phyloP scores from a whole-genome alignment of 2,888 invertebrate species.

The Apeira syringaria region DNA sequence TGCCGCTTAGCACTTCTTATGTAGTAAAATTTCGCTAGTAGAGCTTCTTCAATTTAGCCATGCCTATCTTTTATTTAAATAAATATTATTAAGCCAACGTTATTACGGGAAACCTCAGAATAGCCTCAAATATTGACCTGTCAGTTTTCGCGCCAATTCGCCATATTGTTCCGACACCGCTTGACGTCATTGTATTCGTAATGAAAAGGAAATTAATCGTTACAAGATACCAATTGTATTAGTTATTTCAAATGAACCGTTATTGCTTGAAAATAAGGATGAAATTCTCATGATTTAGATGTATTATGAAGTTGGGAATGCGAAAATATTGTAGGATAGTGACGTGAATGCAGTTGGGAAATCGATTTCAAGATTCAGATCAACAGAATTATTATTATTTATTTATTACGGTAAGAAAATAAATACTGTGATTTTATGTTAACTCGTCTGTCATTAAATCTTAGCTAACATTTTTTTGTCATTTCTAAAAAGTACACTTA shows the following conservation, averaged over 20 bases:
- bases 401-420: too few species aligned
- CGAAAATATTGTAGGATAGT: conserved; percentile 50
- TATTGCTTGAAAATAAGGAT: conserved; percentile 27
- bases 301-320: conserved; percentile 23
- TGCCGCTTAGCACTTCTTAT: too few species aligned
- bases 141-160: conserved; percentile 66
- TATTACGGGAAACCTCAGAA: neutral
- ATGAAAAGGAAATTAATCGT: conserved; percentile 78
- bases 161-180: conserved; percentile 66
- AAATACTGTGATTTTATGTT: too few species aligned
- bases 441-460: too few species aligned
- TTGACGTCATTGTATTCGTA: conserved; percentile 69
- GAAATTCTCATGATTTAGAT: conserved; percentile 27
- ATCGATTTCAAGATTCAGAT: conserved; percentile 41
- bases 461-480: too few species aligned
- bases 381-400: neutral
- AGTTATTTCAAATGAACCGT: conserved; percentile 24
- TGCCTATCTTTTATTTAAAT: too few species aligned
- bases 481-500: too few species aligned
- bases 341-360: conserved; percentile 44
- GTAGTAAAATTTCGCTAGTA: too few species aligned
- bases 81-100: neutral
- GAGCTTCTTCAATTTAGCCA: too few species aligned
- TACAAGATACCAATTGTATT: conserved; percentile 44
- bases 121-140: conserved; percentile 48